Percentiles rank a stretch among this genome's conserved stretches.
Conservation (phyloP, 2,113 vertebrate species). For the Xenopus borealis region DNA sequence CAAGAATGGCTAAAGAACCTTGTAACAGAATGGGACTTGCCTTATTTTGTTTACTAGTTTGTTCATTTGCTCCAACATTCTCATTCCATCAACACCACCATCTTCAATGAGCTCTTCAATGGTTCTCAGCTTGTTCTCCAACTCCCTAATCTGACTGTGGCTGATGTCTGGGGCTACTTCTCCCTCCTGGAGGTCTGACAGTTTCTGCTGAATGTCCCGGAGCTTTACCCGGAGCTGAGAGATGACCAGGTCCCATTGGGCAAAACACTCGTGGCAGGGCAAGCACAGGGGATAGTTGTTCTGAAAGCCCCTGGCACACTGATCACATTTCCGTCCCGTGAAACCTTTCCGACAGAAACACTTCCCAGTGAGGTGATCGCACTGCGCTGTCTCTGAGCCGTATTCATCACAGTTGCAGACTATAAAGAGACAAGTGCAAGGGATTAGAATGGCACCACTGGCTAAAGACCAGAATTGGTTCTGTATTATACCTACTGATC, state of each 20-base stretch:
- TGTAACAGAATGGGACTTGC: background rate
- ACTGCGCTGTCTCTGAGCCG: slow-evolving; percentile 69
- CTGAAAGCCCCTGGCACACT: slow-evolving; percentile 72
- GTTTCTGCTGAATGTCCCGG: slow-evolving; percentile 51
- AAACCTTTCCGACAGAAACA: slow-evolving; percentile 71
- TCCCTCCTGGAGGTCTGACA: slow-evolving; percentile 58
- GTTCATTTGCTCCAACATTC: slow-evolving; percentile 41
- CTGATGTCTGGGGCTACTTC: slow-evolving; percentile 45
- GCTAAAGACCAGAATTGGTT: no score
- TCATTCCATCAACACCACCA: slow-evolving; percentile 28
- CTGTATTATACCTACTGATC: no score
- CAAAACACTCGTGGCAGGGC: slow-evolving; percentile 78
- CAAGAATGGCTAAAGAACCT: no score
- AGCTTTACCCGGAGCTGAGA: slow-evolving; percentile 60
- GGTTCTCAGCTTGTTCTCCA: slow-evolving; percentile 64
- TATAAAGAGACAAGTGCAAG: slow-evolving; percentile 47
- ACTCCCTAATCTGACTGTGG: slow-evolving; percentile 57
- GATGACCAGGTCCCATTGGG: slow-evolving; percentile 69
- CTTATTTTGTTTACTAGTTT: slow-evolving; percentile 38
- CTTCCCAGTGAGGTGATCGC: slow-evolving; percentile 63
- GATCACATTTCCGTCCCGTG: slow-evolving; percentile 63
- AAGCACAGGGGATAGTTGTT: slow-evolving; percentile 72
- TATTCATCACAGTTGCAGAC: slow-evolving; percentile 72
- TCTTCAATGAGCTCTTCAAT: slow-evolving; percentile 59
- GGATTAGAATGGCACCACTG: background rate